phyloP scores from a whole-genome alignment of 2,888 invertebrate genomes.

The Lymantria monacha region DNA sequence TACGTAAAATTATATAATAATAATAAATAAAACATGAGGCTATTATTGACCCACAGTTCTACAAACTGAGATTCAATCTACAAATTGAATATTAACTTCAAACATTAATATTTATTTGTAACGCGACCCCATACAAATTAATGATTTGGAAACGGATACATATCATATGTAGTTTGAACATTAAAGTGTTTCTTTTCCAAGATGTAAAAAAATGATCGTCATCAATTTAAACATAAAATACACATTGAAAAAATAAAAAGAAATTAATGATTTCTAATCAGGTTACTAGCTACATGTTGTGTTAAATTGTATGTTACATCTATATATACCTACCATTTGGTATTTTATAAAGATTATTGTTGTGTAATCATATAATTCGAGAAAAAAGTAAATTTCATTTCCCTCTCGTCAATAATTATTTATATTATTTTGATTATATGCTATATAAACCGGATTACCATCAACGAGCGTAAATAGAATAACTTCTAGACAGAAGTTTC shows the following conservation, averaged over 20 bases:
- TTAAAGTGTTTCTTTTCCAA: background rate
- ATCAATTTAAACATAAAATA: background rate
- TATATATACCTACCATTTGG: no score
- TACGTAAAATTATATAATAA: background rate
- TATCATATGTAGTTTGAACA: background rate
- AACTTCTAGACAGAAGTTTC: no score
- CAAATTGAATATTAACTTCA: slow-evolving; percentile 14
- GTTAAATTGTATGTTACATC: no score
- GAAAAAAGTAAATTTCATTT: no score
- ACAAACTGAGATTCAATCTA: slow-evolving; percentile 15
- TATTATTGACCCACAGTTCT: slow-evolving; percentile 10
- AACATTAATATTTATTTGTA: slow-evolving; percentile 15
- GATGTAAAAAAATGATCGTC: background rate
- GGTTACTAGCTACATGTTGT: no score
- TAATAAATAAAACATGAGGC: background rate
- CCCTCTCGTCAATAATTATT: no score
- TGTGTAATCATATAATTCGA: no score
- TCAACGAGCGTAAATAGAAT: no score
- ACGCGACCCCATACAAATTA: background rate
- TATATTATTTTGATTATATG: no score
- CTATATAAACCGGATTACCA: no score
- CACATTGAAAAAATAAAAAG: background rate
- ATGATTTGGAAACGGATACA: background rate
- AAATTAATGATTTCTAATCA: no score
- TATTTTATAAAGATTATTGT: no score